A percentile compares a stretch with the other conserved stretches of the same genome.
Evolutionary conservation across 2,113 vertebrate species (phyloP).

Genomic region (Odontophorus gujanensis): DNA sequence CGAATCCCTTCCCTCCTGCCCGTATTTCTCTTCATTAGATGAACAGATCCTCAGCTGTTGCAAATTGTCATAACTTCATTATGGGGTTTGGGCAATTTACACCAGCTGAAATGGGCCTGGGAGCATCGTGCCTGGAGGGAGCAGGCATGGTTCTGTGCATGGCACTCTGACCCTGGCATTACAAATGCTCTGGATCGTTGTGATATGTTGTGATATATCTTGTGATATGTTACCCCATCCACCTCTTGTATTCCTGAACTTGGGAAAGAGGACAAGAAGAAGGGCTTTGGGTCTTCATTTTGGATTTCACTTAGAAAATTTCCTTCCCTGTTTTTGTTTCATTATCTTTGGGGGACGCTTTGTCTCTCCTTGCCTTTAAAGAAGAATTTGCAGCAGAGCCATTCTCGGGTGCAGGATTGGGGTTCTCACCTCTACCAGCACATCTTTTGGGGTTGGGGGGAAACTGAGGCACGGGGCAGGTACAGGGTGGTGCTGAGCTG

Average conservation of each 20-base stretch:
- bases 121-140: neutral
- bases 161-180: slow-evolving; percentile 25
- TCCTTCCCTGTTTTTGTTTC: neutral
- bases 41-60: slow-evolving; percentile 42
- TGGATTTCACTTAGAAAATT: too few species aligned
- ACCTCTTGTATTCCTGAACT: neutral
- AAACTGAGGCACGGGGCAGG: neutral
- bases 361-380: neutral
- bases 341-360: neutral
- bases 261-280: neutral
- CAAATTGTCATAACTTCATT: slow-evolving; percentile 35
- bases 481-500: neutral
- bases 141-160: neutral
- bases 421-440: neutral
- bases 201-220: slow-evolving; percentile 13
- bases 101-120: slow-evolving; percentile 30
- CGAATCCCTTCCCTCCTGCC: neutral
- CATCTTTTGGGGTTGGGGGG: fast-evolving
- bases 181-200: neutral
- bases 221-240: neutral
- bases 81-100: slow-evolving; percentile 12
- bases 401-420: neutral
- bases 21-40: slow-evolving; percentile 20
- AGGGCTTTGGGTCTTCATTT: neutral
- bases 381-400: neutral